phyloP scores from a whole-genome alignment of 2,797 vertebrate genomes.

The Vultur gryphus region DNA sequence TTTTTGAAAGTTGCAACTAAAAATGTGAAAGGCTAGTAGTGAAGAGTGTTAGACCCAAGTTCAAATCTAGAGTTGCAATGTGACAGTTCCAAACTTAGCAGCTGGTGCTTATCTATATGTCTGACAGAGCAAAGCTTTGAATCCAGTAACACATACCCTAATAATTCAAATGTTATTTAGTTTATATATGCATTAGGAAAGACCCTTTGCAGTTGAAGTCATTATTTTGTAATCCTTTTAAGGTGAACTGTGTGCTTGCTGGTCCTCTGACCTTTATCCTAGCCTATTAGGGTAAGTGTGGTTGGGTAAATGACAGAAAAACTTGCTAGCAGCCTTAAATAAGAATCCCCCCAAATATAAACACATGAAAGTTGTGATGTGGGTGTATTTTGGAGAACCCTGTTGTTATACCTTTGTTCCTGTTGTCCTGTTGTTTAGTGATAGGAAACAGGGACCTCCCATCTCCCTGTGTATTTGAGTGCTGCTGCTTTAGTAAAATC shows the following conservation, averaged over 20 bases:
- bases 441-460: background rate
- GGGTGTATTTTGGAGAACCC: background rate
- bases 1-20: background rate
- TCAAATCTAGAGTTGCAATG: background rate
- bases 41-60: background rate
- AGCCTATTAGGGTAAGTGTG: background rate
- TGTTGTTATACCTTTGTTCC: background rate
- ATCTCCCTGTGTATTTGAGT: background rate
- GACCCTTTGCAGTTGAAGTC: background rate
- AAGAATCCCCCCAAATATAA: background rate
- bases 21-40: background rate
- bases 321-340: background rate
- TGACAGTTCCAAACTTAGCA: background rate
- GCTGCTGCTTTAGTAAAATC: background rate
- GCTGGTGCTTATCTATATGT: background rate
- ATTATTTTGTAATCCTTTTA: background rate
- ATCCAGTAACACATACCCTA: background rate
- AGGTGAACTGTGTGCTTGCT: background rate
- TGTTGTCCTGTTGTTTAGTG: background rate
- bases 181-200: background rate
- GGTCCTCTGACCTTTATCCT: background rate
- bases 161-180: background rate
- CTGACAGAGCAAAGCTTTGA: background rate
- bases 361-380: background rate
- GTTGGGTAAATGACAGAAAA: background rate